Base-by-base conservation (phyloP, 1,140 invertebrate species). In the Diorhabda carinulata region DNA sequence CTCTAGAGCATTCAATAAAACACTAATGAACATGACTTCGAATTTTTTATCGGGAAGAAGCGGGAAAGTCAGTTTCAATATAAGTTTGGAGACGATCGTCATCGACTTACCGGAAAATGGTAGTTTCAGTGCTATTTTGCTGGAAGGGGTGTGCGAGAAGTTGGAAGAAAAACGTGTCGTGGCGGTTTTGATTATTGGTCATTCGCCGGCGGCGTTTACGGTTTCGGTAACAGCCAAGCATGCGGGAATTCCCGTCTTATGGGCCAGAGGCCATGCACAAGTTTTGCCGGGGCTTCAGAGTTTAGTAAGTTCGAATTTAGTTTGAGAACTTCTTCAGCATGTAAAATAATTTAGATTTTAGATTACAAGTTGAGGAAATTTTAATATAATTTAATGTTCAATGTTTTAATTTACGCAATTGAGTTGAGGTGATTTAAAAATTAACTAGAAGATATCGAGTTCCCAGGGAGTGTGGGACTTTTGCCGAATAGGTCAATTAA, bases 141-240 rank as follows among this genome's bases (percentile, higher is more conserved):
- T 83, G 66, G 75, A 78, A 66, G 66, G 64, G n/a, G 58, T 82
- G 9, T 83, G 82, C 73, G 70, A 73, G 3, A 73, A 77, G 64
- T 79, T 81, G 57, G 79, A 82, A 52, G 77, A 76, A 3, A 78
- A 79, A 70, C 79, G 80, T 59, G 77, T 83, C 40, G 76, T 78
- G 9, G 81, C 78, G 3, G 73, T 82, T 40, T 67, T 83, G 61
- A 74, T 83, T 40, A 70, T 83, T 60, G 81, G 82, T 9, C 72
- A 79, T 70, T 78, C 79, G 8, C 80, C 80, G 57, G 81, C 82
- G 44, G 81, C 80, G 2, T 79, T 80, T 68, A 81, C 80, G 4
- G 78, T 82, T 57, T 77, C 78, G 43, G 61, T 81, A 67, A 78
- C 81, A 5, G 81, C 81, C 8, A 77, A 72, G 42, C 77, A 81